Evolutionary conservation across 2,113 vertebrate species (phyloP), one percentile per base, ranked within the genome.

Genomic region (Seriola aureovittata): DNA sequence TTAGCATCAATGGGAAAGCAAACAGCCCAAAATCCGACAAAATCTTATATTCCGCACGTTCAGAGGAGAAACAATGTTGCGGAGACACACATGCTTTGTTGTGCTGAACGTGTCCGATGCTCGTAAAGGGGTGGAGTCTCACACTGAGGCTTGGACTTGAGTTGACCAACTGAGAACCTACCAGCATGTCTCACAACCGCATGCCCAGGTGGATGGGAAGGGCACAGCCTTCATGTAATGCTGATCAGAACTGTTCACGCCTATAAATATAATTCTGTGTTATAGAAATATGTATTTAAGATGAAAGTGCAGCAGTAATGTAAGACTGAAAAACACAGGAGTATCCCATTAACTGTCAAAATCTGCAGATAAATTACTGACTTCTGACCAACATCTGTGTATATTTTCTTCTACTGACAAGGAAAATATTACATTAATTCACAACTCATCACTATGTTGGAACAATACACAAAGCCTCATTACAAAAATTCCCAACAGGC

Each of bases 111-210:
- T 90, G 91, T 91, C 91, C 86, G 92, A 90, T 70, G 85, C 92
- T 93, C 88, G 93, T 95, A 95, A 95, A 94, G 90, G 91, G 93
- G 94, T 38, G 93, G 94, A 93, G 92, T 40, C 89, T 89, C 38
- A 3, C 62, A 1, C 25, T 7, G 65, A 75, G 73, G 82, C 76
- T 82, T 10, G 59, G 75, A 73, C 80, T 69, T 34, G 29, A 55
- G 84, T 48, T 71, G 71, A 76, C 70, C 79, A 34, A 71, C 65
- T 21, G 50, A 82, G 66, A 50, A 2, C 4, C 40, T 48, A 76
- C 23, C 65, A 13, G 65, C 77, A 32, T 25, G 67, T 9, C 58
- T 34, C 38, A 14, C 59, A 64, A 42, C 65, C 44, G 42, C 72
- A 19, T 71, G 66, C 21, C 14, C 54, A 59, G 57, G 50, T 52